Base-by-base conservation (phyloP, 2,888 invertebrate genomes). In the Lochmaea capreae region DNA sequence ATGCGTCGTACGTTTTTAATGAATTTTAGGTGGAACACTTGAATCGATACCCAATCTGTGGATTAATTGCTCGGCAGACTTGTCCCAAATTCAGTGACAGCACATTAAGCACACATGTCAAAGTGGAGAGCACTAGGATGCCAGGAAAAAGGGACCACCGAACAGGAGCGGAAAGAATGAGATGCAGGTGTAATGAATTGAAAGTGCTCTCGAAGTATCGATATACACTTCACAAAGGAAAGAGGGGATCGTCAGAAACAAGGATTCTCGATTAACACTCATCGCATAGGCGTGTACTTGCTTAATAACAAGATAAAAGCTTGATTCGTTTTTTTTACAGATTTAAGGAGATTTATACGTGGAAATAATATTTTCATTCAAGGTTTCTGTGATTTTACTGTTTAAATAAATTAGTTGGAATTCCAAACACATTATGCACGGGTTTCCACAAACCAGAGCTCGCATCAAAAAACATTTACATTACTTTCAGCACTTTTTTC, bases 241-340 rank as follows among this genome's bases (percentile, higher is more conserved):
- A 83, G 10, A 83, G 82, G 82, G 80, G 82, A 81, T 81, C 81
- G 81, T 82, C 83, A 82, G 82, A 80, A 85, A 86, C 86, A 86
- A 85, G 85, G 83, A 85, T 84, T 85, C 84, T 86, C 86, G 86
- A 86, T 86, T 86, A 86, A 79, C 80, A 79, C 79, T 79, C 80
- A 78, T 77, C 73, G 63, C 73, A 71, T 43, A 22, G 65, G 71
- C 65, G 63, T 61, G 46, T 16, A 39, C 42, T 52, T 0, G 18
- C 33, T 39, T 16, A 42, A 65, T 72, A 49, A n/a, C 4, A 49
- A n/a, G 14, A 49, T 49, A n/a, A n/a, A 49, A 14, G 6, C n/a
- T 46, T 46, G 49, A 3, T 49, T 49, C 12, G 2, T 49, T 14
- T 14, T 49, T 46, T 49, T 49, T 49, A 2, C 54, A 10, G 11